These are phyloP conservation scores for Sakesphorus luctuosus DNA, from an alignment of 2,113 vertebrate species.

Conservation along the genomic window DNA sequence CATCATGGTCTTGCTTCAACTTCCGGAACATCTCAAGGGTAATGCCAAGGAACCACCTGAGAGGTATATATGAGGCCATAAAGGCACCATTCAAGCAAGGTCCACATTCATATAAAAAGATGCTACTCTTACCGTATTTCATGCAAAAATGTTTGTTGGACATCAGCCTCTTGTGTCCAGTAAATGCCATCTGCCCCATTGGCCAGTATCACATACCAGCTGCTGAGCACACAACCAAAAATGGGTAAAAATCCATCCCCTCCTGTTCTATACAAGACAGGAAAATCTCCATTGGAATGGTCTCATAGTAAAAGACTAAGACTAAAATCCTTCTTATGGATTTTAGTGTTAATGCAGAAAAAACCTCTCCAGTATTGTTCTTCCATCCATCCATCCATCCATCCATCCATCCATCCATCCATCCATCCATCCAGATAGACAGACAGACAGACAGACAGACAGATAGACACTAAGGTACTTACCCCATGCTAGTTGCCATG, in stretches of 20 bases:
- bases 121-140: neutral
- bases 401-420: neutral
- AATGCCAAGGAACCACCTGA: neutral
- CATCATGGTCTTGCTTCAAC: neutral
- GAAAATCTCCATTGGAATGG: neutral
- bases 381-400: neutral
- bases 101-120: neutral
- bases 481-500: neutral
- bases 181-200: neutral
- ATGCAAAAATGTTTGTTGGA: neutral
- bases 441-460: no score
- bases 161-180: neutral
- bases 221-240: neutral
- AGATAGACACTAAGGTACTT: conserved; percentile 1
- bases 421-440: neutral
- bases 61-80: neutral
- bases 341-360: neutral
- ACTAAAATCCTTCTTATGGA: neutral
- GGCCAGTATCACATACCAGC: neutral
- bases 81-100: neutral
- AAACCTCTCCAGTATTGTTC: neutral
- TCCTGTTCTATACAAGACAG: neutral
- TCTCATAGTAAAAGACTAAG: neutral
- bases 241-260: neutral
- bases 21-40: neutral